Conservation (phyloP, 2,888 invertebrate genomes). For the Cheilosia variabilis region DNA sequence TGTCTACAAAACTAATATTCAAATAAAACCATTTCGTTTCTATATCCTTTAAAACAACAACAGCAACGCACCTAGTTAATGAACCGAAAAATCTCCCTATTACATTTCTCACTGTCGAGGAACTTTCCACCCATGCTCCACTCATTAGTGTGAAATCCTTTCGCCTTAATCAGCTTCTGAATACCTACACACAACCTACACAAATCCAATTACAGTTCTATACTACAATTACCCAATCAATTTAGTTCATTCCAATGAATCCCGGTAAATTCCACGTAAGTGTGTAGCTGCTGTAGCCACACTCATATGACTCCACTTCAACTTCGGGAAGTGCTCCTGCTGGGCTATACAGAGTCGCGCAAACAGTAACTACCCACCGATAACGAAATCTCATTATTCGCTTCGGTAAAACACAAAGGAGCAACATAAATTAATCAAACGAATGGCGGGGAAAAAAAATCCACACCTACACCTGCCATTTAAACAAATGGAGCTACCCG, state of each 20-base stretch:
- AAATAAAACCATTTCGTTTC: no score
- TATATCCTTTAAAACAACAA: not conserved
- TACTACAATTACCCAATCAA: constrained; percentile 52
- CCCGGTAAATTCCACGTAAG: constrained; percentile 8
- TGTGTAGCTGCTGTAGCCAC: not conserved
- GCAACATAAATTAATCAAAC: constrained; percentile 64
- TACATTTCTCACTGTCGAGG: not conserved
- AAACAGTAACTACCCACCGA: not conserved
- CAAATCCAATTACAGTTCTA: constrained; percentile 54
- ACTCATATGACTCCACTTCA: constrained; percentile 6
- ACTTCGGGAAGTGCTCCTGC: not conserved
- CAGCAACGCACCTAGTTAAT: not conserved
- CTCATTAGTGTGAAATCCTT: constrained; percentile 45
- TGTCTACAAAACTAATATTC: no score
- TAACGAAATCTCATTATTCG: constrained; percentile 50
- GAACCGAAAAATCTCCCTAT: constrained; percentile 18
- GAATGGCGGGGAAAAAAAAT: constrained; percentile 28
- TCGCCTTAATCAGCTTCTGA: constrained; percentile 18
- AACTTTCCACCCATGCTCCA: constrained; percentile 1
- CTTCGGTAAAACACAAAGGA: constrained; percentile 47
- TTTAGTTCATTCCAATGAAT: constrained; percentile 27
- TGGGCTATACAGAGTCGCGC: not conserved
- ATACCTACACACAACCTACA: constrained; percentile 13
- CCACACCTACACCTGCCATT: not conserved
- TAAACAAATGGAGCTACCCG: not conserved